These are phyloP conservation scores for Diphyllodes magnificus DNA, from an alignment of 2,113 vertebrate species.

Conservation along the genomic window DNA sequence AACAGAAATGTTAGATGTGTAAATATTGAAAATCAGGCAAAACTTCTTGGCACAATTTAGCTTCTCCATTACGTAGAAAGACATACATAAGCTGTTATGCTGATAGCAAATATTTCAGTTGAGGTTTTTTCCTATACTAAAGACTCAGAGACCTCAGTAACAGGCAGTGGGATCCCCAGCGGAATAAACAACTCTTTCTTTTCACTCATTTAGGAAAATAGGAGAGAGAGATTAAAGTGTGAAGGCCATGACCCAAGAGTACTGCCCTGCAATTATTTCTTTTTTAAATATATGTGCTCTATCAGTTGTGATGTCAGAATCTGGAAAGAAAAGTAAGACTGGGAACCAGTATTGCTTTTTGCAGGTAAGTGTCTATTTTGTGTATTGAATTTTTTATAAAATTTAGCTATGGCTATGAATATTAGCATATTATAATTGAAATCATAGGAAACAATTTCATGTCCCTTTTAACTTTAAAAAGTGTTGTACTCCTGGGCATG, in stretches of 20 bases:
- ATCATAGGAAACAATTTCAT: neutral
- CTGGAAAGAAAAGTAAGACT: neutral
- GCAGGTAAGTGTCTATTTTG: neutral
- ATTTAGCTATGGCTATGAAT: neutral
- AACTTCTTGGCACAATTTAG: neutral
- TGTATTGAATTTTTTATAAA: neutral
- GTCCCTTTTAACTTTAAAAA: neutral
- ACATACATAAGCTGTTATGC: neutral
- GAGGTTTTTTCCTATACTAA: neutral
- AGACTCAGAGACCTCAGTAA: neutral
- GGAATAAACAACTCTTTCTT: neutral
- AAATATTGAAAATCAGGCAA: neutral
- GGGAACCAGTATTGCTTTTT: neutral
- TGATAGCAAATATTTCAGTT: neutral
- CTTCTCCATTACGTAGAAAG: neutral
- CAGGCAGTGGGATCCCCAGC: neutral
- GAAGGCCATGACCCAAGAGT: neutral
- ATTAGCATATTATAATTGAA: neutral
- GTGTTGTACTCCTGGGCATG: neutral
- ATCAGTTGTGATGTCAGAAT: neutral
- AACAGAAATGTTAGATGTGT: neutral
- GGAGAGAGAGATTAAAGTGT: neutral
- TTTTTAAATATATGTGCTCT: neutral
- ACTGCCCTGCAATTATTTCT: rapidly evolving
- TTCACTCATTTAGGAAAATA: neutral